Evolutionary conservation across 2,888 invertebrate genomes (phyloP).

Genomic region (Prosapia bicincta): DNA sequence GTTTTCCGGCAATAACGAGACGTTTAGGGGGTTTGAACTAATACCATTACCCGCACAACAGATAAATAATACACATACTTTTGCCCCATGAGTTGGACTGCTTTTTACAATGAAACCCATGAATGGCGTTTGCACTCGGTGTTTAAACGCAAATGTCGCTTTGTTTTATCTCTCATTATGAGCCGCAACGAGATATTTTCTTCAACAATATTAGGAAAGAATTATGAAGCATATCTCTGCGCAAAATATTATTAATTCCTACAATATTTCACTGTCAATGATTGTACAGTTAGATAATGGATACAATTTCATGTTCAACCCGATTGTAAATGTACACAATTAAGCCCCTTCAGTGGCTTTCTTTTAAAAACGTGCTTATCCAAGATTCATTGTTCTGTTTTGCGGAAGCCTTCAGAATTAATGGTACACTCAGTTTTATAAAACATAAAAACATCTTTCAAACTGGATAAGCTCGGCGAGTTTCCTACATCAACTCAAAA

Average conservation of each 20-base stretch:
- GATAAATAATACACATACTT: no score
- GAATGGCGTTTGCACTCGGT: no score
- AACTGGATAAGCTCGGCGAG: no score
- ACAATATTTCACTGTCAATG: constrained; percentile 2
- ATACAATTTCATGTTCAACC: neutral
- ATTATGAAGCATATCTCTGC: neutral
- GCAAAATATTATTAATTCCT: neutral
- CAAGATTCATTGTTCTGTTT: neutral
- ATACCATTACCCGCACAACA: no score
- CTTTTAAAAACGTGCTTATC: neutral
- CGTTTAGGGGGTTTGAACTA: no score
- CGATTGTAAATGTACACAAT: neutral
- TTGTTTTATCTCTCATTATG: no score
- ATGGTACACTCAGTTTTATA: neutral
- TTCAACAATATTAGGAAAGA: neutral
- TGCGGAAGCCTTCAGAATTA: neutral
- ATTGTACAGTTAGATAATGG: neutral
- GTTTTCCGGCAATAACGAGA: no score
- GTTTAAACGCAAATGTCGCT: no score
- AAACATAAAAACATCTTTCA: neutral
- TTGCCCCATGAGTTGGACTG: no score
- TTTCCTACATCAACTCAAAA: no score
- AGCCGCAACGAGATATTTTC: neutral
- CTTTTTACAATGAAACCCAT: no score
- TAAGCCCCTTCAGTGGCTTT: neutral